phyloP scores from a whole-genome alignment of 1,140 invertebrate genomes.

The Pseudomyrmex dendroicus region DNA sequence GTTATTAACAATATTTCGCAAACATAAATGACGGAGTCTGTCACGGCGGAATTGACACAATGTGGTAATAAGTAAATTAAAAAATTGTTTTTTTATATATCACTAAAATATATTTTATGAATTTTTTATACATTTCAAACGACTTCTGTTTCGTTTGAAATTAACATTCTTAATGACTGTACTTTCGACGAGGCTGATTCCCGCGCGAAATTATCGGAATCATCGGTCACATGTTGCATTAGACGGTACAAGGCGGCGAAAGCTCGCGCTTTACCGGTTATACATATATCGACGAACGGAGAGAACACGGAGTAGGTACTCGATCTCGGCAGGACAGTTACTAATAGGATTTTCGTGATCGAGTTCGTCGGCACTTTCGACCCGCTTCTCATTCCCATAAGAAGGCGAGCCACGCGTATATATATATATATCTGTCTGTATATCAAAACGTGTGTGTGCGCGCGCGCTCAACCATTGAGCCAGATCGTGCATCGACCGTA shows the following conservation, averaged over 20 bases:
- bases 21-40: background rate
- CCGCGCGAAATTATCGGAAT: background rate
- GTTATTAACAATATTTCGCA: background rate
- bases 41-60: too few relatives aligned
- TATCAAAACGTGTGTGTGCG: background rate
- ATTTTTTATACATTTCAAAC: too few relatives aligned
- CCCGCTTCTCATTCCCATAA: slow-evolving; percentile 70
- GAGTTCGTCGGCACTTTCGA: slow-evolving; percentile 59
- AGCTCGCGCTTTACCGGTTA: slow-evolving; percentile 20
- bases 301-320: slow-evolving; percentile 18
- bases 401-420: slow-evolving; percentile 26
- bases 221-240: background rate
- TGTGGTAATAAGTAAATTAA: too few relatives aligned
- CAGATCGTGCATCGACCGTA: slow-evolving; percentile 44
- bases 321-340: slow-evolving; percentile 44
- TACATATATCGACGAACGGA: background rate
- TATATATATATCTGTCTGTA: background rate
- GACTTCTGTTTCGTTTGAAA: too few relatives aligned
- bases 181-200: too few relatives aligned
- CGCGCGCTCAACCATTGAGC: slow-evolving; percentile 18
- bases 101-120: too few relatives aligned
- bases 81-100: too few relatives aligned
- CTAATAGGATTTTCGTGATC: slow-evolving; percentile 70
- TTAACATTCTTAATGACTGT: too few relatives aligned
- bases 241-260: slow-evolving; percentile 28